Evolutionary conservation across 2,888 invertebrate species (phyloP), one percentile per base, ranked within the genome.

Genomic region (Nezara viridula): DNA sequence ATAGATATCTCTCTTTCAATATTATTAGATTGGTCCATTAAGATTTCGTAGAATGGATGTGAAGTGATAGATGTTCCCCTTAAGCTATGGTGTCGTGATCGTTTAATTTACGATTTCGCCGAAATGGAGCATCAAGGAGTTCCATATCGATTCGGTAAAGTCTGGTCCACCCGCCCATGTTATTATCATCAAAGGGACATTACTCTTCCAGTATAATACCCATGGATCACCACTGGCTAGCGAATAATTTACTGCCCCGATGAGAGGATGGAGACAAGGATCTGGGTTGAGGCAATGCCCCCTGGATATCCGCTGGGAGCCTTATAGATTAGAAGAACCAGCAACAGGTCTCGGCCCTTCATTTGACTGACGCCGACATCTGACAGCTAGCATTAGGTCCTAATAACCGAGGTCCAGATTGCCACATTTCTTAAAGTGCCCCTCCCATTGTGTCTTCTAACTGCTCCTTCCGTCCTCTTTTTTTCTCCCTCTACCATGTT

Each of bases 401-500:
- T 81, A 81, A 81, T 81, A 81, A 81, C 47, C 44, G 66, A 73
- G 66, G 66, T 81, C 81, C 44, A 47, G 81, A 81, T 81, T 81
- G 81, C 81, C n/a, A 81, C 81, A 81, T 81, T 81, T 81, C 81
- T 81, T 81, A 81, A 81, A 81, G 81, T 81, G 81, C 81, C 44
- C 81, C 44, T n/a, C 81, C 81, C 44, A 81, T 81, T 81, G 81
- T 81, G 81, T 81, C 81, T 52, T 55, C 55, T 55, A 52, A 55
- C 86, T 60, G 40, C 40, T 52, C 27, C 86, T 86, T 19, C 49
- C 27, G 24, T 49, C 37, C 55, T 86, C 40, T 86, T 55, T 40
- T 24, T 55, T 24, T 50, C 32, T 16, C 32, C 27, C 60, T 7
- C 50, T 40, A 60, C n/a, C 55, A 50, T 86, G 32, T 86, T 55